A percentile compares a stretch with the other conserved stretches of the same genome.
Evolutionary conservation across 1,140 invertebrate genomes (phyloP).

Genomic region (Aphaenogaster floridana): DNA sequence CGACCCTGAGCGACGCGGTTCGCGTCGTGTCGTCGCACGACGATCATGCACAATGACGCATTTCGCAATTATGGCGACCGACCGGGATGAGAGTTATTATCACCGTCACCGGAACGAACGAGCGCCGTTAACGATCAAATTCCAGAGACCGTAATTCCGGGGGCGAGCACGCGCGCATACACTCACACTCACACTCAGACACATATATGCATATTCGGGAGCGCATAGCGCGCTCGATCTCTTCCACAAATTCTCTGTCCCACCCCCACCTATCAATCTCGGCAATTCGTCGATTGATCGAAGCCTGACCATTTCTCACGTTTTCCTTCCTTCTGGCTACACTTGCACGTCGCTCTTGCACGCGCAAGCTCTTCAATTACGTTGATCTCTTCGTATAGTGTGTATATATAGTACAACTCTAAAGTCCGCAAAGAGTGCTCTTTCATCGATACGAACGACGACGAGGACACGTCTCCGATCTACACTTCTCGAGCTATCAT

Average conservation of each 20-base stretch:
- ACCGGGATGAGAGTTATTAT: constrained; percentile 55
- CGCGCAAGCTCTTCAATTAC: constrained; percentile 27
- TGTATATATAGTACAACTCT: background rate
- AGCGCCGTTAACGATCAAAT: constrained; percentile 57
- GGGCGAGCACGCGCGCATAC: constrained; percentile 11
- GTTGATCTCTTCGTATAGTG: constrained; percentile 17
- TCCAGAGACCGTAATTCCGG: constrained; percentile 50
- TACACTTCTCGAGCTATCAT: background rate
- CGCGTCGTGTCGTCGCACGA: constrained; percentile 14
- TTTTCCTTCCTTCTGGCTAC: constrained; percentile 33
- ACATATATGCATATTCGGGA: background rate
- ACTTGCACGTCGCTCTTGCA: constrained; percentile 1
- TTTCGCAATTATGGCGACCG: constrained; percentile 56
- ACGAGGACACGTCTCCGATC: constrained; percentile 32
- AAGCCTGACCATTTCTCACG: constrained; percentile 9
- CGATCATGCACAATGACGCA: constrained; percentile 44
- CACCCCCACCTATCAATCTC: constrained; percentile 36
- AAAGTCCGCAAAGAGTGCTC: constrained; percentile 24
- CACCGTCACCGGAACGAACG: constrained; percentile 47
- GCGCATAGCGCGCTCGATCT: constrained; percentile 1
- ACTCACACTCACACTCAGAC: constrained; percentile 36
- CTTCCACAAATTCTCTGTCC: constrained; percentile 30
- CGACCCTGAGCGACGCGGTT: background rate
- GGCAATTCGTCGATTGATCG: constrained; percentile 33
- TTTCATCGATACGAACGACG: constrained; percentile 53